Evolutionary conservation across 2,888 invertebrate genomes (phyloP).

Genomic region (Hyles lineata): DNA sequence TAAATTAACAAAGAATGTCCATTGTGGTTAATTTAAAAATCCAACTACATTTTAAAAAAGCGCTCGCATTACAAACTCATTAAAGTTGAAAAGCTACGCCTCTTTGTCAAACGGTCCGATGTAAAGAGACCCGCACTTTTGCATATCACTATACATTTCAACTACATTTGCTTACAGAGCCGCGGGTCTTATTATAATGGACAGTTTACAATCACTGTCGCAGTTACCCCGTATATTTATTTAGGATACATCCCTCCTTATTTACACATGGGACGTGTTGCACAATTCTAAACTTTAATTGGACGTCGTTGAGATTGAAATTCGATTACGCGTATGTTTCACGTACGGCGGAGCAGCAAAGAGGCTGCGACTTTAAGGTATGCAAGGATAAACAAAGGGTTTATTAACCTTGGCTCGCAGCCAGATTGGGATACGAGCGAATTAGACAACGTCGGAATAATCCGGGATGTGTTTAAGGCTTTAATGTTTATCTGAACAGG

Average conservation of each 20-base stretch:
- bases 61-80: conserved; percentile 43
- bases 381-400: conserved; percentile 67
- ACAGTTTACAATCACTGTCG: conserved; percentile 59
- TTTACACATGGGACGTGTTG: conserved; percentile 62
- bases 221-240: conserved; percentile 76
- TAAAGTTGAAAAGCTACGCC: conserved; percentile 49
- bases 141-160: conserved; percentile 33
- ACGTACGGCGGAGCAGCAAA: conserved; percentile 49
- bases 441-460: conserved; percentile 64
- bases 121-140: conserved; percentile 44
- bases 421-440: conserved; percentile 68
- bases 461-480: conserved; percentile 48
- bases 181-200: conserved; percentile 58
- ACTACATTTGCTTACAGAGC: conserved; percentile 39
- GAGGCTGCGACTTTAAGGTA: conserved; percentile 62
- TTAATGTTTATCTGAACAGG: conserved; percentile 29
- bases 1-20: background rate
- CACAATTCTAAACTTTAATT: conserved; percentile 61
- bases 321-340: conserved; percentile 50
- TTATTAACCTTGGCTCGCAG: conserved; percentile 78
- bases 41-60: conserved; percentile 22
- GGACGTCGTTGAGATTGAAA: conserved; percentile 49
- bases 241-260: conserved; percentile 78
- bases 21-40: conserved; percentile 15
- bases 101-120: conserved; percentile 52